Percentiles rank a stretch among this genome's conserved stretches.
phyloP scores from a whole-genome alignment of 1,140 invertebrate genomes.

The Plectrocnemia conspersa region DNA sequence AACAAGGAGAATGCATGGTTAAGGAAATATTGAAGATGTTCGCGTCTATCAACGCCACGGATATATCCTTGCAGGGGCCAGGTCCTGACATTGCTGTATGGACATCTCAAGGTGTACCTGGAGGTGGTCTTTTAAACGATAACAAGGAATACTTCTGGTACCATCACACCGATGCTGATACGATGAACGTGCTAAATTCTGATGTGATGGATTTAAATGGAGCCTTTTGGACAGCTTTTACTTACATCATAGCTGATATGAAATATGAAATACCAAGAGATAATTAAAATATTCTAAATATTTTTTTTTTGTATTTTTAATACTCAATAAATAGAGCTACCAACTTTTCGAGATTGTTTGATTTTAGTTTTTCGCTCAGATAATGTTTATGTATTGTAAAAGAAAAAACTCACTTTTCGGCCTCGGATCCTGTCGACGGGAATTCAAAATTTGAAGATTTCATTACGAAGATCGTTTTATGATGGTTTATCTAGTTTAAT shows the following conservation, averaged over 20 bases:
- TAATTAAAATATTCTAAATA: background rate
- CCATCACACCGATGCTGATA: constrained; percentile 70
- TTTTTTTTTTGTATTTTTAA: background rate
- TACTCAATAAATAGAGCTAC: too few species aligned
- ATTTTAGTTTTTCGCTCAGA: too few species aligned
- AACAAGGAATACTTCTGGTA: constrained; percentile 70
- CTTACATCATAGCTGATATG: constrained; percentile 66
- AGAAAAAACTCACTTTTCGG: too few species aligned
- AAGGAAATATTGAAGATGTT: constrained; percentile 54
- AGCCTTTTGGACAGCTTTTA: constrained; percentile 63
- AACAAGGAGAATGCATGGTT: constrained; percentile 55
- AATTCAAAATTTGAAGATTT: too few species aligned
- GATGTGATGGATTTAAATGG: constrained; percentile 57
- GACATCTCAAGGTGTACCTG: constrained; percentile 58
- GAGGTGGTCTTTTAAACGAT: constrained; percentile 56
- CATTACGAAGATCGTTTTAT: too few species aligned
- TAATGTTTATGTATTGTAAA: too few species aligned
- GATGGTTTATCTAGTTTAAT: too few species aligned
- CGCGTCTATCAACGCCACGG: constrained; percentile 33
- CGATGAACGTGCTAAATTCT: constrained; percentile 62
- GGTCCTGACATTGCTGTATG: constrained; percentile 60
- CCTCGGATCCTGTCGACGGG: too few species aligned
- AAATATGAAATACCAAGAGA: constrained; percentile 55
- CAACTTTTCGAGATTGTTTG: too few species aligned
- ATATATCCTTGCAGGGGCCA: constrained; percentile 35